Conservation (phyloP, 2,888 invertebrate genomes). For the Ichneumoninae sp. region DNA sequence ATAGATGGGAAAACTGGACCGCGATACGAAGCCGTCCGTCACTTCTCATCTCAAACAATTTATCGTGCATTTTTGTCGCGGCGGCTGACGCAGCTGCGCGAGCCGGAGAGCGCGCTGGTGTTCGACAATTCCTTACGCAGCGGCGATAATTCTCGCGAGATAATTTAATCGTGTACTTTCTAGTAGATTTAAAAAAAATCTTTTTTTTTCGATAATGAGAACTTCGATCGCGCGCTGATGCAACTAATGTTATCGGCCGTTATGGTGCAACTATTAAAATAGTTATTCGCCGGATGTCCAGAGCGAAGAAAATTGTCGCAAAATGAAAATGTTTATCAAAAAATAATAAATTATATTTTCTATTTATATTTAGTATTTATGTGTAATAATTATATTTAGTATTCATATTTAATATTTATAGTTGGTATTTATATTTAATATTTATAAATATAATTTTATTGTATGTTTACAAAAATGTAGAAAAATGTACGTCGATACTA, state of each 20-base stretch:
- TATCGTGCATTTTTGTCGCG: slow-evolving; percentile 63
- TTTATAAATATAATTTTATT: too few relatives aligned
- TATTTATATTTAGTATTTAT: too few relatives aligned
- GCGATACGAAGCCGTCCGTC: slow-evolving; percentile 68
- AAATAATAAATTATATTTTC: too few relatives aligned
- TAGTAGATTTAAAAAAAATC: neutral
- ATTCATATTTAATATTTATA: too few relatives aligned
- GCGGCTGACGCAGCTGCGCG: slow-evolving; percentile 52
- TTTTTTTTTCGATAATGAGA: neutral
- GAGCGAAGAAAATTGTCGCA: too few relatives aligned
- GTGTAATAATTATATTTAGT: too few relatives aligned
- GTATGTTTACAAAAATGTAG: neutral
- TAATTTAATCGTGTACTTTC: slow-evolving; percentile 1
- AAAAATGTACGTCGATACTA: neutral
- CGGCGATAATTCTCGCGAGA: slow-evolving; percentile 44
- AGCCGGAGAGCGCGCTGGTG: slow-evolving; percentile 10
- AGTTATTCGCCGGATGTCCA: too few relatives aligned
- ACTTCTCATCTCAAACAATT: slow-evolving; percentile 68
- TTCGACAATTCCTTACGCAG: slow-evolving; percentile 46
- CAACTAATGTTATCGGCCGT: neutral
- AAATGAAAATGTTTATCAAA: too few relatives aligned
- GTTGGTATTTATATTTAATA: too few relatives aligned
- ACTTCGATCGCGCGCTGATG: neutral
- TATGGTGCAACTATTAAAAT: neutral
- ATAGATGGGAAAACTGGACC: slow-evolving; percentile 63